Evolutionary conservation across 2,797 vertebrate genomes (phyloP).

Genomic region (Rhynchonycteris naso): DNA sequence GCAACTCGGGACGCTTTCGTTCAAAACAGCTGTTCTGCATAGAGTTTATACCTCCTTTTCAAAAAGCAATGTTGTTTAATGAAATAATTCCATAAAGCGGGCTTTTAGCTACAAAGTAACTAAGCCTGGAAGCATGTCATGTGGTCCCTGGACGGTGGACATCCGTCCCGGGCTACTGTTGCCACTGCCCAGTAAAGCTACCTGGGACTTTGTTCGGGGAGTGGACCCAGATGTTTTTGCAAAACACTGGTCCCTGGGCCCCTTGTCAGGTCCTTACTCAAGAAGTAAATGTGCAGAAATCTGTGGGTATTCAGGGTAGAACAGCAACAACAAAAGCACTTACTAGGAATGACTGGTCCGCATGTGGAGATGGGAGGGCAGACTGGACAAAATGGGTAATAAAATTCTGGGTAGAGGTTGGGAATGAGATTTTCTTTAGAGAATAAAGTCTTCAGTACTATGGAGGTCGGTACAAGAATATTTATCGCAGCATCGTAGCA

Average conservation of each 20-base stretch:
- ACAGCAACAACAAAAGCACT: neutral
- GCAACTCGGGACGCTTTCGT: accelerated
- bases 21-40: neutral
- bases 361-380: neutral
- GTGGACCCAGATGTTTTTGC: too few species aligned
- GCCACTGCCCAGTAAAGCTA: neutral
- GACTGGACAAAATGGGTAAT: neutral
- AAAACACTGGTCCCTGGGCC: neutral
- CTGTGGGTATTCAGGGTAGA: neutral
- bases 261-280: neutral
- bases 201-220: neutral
- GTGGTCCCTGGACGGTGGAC: neutral
- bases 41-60: neutral
- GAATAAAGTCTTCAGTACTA: neutral
- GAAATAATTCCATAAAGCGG: neutral
- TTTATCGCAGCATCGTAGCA: neutral
- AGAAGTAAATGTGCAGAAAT: neutral
- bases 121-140: neutral
- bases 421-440: neutral
- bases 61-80: neutral
- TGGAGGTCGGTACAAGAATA: too few species aligned
- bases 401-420: neutral
- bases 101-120: neutral
- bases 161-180: accelerated
- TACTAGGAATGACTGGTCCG: neutral